Evolutionary conservation across 2,797 vertebrate species (phyloP), one percentile per base, ranked within the genome.

Genomic region (Buceros bicornis): DNA sequence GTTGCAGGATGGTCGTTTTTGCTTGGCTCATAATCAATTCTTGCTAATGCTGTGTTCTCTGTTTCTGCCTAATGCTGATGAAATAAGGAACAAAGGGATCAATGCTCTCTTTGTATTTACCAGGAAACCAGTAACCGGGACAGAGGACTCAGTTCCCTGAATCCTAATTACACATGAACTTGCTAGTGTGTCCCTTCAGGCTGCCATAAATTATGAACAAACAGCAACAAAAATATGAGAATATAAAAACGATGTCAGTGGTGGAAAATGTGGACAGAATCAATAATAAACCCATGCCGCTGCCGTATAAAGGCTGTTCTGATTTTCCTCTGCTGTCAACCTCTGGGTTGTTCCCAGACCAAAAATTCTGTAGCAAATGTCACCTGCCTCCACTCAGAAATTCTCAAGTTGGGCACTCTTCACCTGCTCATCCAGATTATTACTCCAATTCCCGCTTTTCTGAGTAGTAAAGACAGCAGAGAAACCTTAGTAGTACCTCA

Each of bases 21-120:
- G 51, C 67, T 71, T 87, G 82, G 84, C 84, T 88, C 43, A 88
- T 94, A 66, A 95, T 74, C 72, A 91, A 21, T 87, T 93, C 87
- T 93, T 92, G 95, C 71, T 90, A 96, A 92, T 87, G 67, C 78
- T 40, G 0, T 71, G 71, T 89, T 90, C 64, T 90, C 71, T 80
- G 48, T 87, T 81, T 88, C 93, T 86, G 92, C 90, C 90, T 94
- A 94, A 86, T 19, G 6, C 95, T 74, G 82, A 74, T 96, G 95
- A 93, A 71, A 81, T 90, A 97, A 91, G 85, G 65, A 87, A 91
- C 82, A 93, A 90, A 90, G 26, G 45, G 72, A 93, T 97, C 91
- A 96, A 91, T 93, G 93, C 37, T 83, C 35, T 91, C 80, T 88
- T 94, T 97, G 94, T 95, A 40, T 71, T 86, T 88, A 78, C 88